Percentiles rank a stretch among this genome's conserved stretches.
Conservation (phyloP, 2,113 vertebrate species). For the Lasiurus cinereus region DNA sequence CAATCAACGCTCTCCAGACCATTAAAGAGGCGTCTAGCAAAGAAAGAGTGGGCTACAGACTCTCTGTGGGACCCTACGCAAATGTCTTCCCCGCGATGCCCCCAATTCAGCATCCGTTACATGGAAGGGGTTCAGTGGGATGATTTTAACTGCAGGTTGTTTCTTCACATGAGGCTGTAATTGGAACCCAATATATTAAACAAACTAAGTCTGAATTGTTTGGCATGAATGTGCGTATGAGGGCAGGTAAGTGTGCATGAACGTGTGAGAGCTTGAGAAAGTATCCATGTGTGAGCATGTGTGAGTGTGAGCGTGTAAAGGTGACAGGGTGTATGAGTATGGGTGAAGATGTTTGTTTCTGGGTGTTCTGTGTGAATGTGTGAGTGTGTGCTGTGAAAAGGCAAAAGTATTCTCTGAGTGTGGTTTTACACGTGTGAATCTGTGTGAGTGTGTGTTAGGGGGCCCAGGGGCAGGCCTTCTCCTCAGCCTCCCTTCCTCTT, state of each 20-base stretch:
- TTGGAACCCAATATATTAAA: neutral
- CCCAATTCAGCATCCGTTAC: fast-evolving
- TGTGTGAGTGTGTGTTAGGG: neutral
- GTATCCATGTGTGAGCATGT: neutral
- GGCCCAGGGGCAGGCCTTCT: fast-evolving
- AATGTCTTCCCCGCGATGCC: fast-evolving
- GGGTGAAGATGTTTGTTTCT: neutral
- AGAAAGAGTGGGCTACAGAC: neutral
- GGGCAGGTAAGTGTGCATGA: neutral
- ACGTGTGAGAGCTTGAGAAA: neutral
- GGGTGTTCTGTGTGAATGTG: neutral
- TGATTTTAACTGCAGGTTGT: neutral
- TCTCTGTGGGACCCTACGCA: fast-evolving
- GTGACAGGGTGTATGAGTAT: neutral
- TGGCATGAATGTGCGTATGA: neutral
- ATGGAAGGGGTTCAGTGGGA: no score
- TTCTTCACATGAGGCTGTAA: neutral
- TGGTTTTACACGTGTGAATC: neutral
- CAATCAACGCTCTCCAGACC: neutral
- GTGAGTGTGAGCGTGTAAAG: neutral
- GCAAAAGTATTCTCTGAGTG: neutral
- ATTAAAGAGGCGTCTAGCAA: neutral
- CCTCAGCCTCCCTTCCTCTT: no score
- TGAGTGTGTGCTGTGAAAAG: neutral
- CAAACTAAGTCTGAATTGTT: neutral